Conservation (phyloP, 2,113 vertebrate genomes). For the Brachirus orientalis region DNA sequence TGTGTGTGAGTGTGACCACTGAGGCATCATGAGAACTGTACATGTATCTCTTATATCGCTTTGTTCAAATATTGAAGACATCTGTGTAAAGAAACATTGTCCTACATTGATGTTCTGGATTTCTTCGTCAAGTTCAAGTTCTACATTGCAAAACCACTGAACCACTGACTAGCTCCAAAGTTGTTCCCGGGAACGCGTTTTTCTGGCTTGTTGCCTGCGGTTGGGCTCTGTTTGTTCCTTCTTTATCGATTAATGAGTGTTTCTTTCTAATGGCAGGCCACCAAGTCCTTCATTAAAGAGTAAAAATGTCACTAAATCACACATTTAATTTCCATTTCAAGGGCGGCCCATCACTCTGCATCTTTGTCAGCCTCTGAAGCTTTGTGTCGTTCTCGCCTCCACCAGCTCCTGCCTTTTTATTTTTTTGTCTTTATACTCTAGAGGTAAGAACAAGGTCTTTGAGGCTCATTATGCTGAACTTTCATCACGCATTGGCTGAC, state of each 20-base stretch:
- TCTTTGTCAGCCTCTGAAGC: slow-evolving; percentile 65
- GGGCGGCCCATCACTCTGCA: slow-evolving; percentile 15
- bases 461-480: slow-evolving; percentile 76
- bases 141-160: slow-evolving; percentile 17
- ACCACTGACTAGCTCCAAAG: slow-evolving; percentile 12
- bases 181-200: no score
- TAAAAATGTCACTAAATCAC: slow-evolving; percentile 45
- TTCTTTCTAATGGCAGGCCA: slow-evolving; percentile 71
- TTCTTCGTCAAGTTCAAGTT: slow-evolving; percentile 34
- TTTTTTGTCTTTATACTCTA: slow-evolving; percentile 77
- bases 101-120: slow-evolving; percentile 55
- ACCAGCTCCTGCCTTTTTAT: no score
- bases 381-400: slow-evolving; percentile 1
- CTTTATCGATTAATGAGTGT: slow-evolving; percentile 56
- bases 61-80: slow-evolving; percentile 58
- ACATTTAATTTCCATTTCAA: slow-evolving; percentile 72
- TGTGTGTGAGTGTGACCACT: no score
- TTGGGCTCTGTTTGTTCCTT: not conserved
- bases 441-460: slow-evolving; percentile 81
- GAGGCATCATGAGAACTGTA: no score
- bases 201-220: no score
- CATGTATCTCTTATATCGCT: not conserved
- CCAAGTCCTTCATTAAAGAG: slow-evolving; percentile 73
- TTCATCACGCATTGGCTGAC: slow-evolving; percentile 78
- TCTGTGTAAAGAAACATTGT: slow-evolving; percentile 12